A percentile compares a stretch with the other conserved stretches of the same genome.
Conservation (phyloP, 1,140 invertebrate genomes). For the Ceratina australensis region DNA sequence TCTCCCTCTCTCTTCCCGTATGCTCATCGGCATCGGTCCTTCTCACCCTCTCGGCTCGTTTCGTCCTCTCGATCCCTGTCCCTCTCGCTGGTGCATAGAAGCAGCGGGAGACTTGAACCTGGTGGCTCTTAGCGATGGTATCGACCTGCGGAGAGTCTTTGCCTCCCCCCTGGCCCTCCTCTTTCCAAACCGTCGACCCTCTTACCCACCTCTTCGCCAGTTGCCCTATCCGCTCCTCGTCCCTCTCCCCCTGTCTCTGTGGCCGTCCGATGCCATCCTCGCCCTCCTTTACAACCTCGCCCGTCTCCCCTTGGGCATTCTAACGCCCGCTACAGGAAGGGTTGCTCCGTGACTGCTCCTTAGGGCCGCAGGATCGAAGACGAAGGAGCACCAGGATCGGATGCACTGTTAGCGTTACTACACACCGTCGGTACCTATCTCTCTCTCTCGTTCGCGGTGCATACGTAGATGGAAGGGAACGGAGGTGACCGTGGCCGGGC, state of each 20-base stretch:
- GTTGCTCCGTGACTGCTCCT: slow-evolving; percentile 66
- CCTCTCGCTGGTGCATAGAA: slow-evolving; percentile 52
- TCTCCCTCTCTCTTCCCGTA: no score
- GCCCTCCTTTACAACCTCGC: slow-evolving; percentile 54
- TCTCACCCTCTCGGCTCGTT: background rate
- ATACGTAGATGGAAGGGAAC: background rate
- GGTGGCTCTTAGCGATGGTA: slow-evolving; percentile 67
- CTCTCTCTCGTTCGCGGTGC: background rate
- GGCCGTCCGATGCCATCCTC: slow-evolving; percentile 43
- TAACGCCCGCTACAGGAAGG: slow-evolving; percentile 63
- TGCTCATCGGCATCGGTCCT: slow-evolving; percentile 24
- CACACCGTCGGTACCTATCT: background rate
- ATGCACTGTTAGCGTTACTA: slow-evolving; percentile 26
- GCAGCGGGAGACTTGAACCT: slow-evolving; percentile 66
- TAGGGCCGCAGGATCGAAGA: slow-evolving; percentile 61
- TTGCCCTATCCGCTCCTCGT: slow-evolving; percentile 52
- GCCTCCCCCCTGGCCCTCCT: slow-evolving; percentile 61
- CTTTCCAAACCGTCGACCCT: slow-evolving; percentile 65
- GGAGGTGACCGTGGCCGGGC: slow-evolving; percentile 29
- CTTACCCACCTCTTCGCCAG: slow-evolving; percentile 56
- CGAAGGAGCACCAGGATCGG: slow-evolving; percentile 41
- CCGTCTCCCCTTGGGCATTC: slow-evolving; percentile 60
- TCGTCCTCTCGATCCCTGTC: slow-evolving; percentile 30
- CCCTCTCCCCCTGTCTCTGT: slow-evolving; percentile 1
- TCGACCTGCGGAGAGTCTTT: slow-evolving; percentile 68